phyloP scores from a whole-genome alignment of 2,888 invertebrate genomes.

The Chrysodeixis includens region DNA sequence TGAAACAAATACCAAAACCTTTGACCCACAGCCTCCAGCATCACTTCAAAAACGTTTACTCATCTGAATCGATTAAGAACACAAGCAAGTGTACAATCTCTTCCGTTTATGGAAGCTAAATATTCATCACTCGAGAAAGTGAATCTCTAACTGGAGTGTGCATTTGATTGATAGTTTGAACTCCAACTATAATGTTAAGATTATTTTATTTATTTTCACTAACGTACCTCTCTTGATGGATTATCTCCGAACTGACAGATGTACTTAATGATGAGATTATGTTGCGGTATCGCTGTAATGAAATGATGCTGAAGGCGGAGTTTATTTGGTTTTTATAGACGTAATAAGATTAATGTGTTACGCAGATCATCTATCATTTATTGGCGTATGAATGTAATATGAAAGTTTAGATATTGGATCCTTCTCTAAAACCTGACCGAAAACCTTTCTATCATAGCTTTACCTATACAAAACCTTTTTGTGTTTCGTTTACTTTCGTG shows the following conservation, averaged over 20 bases:
- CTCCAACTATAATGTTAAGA: neutral
- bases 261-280: constrained; percentile 4
- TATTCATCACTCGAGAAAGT: constrained; percentile 27
- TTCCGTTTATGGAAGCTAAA: constrained; percentile 10
- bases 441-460: neutral
- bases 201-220: neutral
- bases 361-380: neutral
- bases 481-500: too few species aligned
- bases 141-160: constrained; percentile 3
- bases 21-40: neutral
- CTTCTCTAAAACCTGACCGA: too few species aligned
- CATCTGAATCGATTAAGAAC: constrained; percentile 43
- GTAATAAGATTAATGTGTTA: neutral
- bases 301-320: neutral
- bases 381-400: neutral
- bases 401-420: neutral
- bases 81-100: constrained; percentile 7
- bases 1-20: neutral
- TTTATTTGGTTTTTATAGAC: constrained; percentile 3
- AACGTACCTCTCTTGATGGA: neutral
- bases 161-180: constrained; percentile 12
- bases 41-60: constrained; percentile 33
- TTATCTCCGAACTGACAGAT: constrained; percentile 1
- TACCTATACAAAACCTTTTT: too few species aligned
- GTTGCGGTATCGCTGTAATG: neutral